Base-by-base conservation (phyloP, 2,113 vertebrate species). In the Lepus europaeus region DNA sequence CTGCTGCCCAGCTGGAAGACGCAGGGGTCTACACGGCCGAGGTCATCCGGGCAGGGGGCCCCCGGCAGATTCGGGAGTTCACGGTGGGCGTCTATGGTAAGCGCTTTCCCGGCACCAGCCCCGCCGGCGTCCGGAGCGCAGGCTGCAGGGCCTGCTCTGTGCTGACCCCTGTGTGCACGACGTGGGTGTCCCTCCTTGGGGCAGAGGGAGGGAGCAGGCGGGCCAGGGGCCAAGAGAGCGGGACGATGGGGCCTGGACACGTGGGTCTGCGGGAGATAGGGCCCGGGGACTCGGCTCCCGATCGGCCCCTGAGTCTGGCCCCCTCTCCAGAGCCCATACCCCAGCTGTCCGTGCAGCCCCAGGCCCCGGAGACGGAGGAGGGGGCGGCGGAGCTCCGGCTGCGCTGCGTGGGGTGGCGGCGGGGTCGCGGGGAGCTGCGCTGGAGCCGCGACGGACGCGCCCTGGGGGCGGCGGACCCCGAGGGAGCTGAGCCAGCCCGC, bases 1-100 rank as follows among this genome's bases (percentile, higher is more conserved):
- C 83, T 14, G 93, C 80, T 9, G 95, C 96, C 33, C 92, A 6
- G 5, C 61, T 95, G 22, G 63, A 68, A 0, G 97, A 98, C 33
- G 89, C 96, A 0, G 97, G 97, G 3, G 49, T 94, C 70, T 98
- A 98, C 95, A 97, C 95, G 0, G 97, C 80, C 1, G 97, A 97
- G 77, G 76, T 98, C 59, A 96, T 96, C n/a, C 86, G 66, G 4
- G 92, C 96, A 0, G 97, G 97, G 20, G 70, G 91, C 29, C 49
- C 90, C 9, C 56, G 29, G 68, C 92, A 94, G 83, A 89, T 80
- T 31, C 94, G 2, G 25, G 92, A 97, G 90, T 91, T 98, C 92
- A 90, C 33, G 0, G 90, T 98, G 76, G 64, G 11, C 12, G 97
- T 98, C 5, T 98, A 97, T 9, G 97, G 98, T 98, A 96, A 98